These are phyloP conservation scores for Agrotis segetum DNA, from an alignment of 2,888 invertebrate genomes.

Conservation along the genomic window DNA sequence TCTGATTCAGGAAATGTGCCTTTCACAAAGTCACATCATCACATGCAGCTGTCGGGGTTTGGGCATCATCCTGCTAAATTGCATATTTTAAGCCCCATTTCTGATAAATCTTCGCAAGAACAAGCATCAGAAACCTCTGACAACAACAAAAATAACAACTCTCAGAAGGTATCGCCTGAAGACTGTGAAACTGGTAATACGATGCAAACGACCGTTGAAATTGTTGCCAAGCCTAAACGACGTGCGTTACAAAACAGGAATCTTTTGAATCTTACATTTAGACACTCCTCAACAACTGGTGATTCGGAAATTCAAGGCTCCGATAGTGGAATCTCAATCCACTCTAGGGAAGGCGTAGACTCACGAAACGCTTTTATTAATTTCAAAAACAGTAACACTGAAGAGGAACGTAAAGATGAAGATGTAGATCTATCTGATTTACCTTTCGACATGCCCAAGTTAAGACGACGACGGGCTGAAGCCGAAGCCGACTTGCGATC, in stretches of 20 bases:
- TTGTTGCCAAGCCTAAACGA: conserved; percentile 91
- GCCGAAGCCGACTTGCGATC: conserved; percentile 95
- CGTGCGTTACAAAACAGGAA: conserved; percentile 95
- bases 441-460: conserved; percentile 97
- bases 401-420: conserved; percentile 87
- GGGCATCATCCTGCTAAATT: conserved; percentile 94
- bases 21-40: conserved; percentile 91
- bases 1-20: conserved; percentile 94
- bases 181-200: conserved; percentile 87
- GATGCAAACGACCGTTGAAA: conserved; percentile 87
- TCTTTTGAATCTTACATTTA: conserved; percentile 92
- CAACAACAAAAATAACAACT: conserved; percentile 95
- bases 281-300: conserved; percentile 92
- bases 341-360: conserved; percentile 95
- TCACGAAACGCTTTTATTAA: conserved; percentile 92
- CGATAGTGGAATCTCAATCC: conserved; percentile 97
- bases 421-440: conserved; percentile 94
- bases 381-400: conserved; percentile 91
- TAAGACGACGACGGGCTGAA: conserved; percentile 93
- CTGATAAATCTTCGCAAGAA: conserved; percentile 97
- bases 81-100: conserved; percentile 97
- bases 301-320: conserved; percentile 96
- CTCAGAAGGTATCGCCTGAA: conserved; percentile 94
- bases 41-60: conserved; percentile 93
- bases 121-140: conserved; percentile 96